Evolutionary conservation across 1,140 invertebrate genomes (phyloP).

Genomic region (Zaprionus davidi): DNA sequence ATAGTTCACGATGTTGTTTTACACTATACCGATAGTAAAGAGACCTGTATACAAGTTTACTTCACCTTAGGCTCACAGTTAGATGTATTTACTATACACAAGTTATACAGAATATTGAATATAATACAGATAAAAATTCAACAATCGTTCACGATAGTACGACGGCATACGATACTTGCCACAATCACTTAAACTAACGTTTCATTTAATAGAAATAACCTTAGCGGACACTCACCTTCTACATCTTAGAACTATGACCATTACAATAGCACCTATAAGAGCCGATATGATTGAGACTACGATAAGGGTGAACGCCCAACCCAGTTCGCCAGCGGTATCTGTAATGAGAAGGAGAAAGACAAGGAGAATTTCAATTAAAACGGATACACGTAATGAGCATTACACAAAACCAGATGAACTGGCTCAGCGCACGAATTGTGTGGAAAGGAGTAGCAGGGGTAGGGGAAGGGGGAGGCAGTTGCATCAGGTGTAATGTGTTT

Average conservation of each 20-base stretch:
- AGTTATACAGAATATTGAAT: too few relatives aligned
- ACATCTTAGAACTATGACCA: conserved; percentile 86
- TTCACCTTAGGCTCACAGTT: too few relatives aligned
- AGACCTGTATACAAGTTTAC: too few relatives aligned
- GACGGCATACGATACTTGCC: not conserved
- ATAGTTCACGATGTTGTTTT: too few relatives aligned
- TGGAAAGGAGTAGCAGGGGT: not conserved
- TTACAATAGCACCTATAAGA: conserved; percentile 85
- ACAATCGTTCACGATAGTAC: not conserved
- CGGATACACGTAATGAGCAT: conserved; percentile 51
- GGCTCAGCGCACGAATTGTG: not conserved
- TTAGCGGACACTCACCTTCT: conserved; percentile 84
- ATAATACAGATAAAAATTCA: too few relatives aligned
- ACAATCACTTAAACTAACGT: not conserved
- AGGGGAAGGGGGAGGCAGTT: conserved; percentile 1
- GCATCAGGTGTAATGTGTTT: conserved; percentile 49
- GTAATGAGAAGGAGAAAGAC: conserved; percentile 60
- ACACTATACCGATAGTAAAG: too few relatives aligned
- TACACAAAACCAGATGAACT: conserved; percentile 34
- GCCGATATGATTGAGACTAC: conserved; percentile 86
- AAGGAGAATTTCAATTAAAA: conserved; percentile 35
- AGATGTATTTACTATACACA: too few relatives aligned
- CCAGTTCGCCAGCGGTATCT: conserved; percentile 85
- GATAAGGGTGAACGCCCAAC: conserved; percentile 85
- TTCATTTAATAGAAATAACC: not conserved